Evolutionary conservation across 1,140 invertebrate species (phyloP).

Genomic region (Cotesia chilonis): DNA sequence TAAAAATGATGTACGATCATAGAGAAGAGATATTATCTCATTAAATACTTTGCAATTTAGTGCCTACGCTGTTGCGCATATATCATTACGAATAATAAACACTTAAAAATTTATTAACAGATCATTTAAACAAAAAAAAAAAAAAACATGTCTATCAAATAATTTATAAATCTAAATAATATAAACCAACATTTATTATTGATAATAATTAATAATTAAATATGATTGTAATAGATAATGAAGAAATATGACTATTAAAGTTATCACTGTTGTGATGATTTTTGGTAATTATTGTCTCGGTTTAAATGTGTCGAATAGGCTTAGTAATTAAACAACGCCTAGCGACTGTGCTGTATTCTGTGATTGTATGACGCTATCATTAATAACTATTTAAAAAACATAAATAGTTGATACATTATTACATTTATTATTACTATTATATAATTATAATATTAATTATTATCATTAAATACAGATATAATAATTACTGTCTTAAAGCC

Average conservation of each 20-base stretch:
- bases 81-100: constrained; percentile 15
- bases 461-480: constrained; percentile 20
- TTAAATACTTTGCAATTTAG: constrained; percentile 33
- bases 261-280: constrained; percentile 1
- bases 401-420: too few relatives aligned
- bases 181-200: not conserved
- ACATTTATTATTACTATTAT: too few relatives aligned
- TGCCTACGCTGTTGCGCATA: constrained; percentile 33
- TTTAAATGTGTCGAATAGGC: constrained; percentile 13
- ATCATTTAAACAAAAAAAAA: constrained; percentile 24
- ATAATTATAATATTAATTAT: constrained; percentile 7
- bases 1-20: constrained; percentile 8
- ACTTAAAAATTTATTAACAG: too few relatives aligned
- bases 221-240: constrained; percentile 12
- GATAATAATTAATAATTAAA: not conserved
- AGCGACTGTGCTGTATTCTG: constrained; percentile 56
- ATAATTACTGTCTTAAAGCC: not conserved
- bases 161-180: constrained; percentile 10
- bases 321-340: constrained; percentile 43
- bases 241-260: constrained; percentile 4
- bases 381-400: constrained; percentile 41
- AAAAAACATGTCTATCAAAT: constrained; percentile 4
- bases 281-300: constrained; percentile 17
- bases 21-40: constrained; percentile 14
- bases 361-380: constrained; percentile 50